These are phyloP conservation scores for Sebastes baramenuke DNA, from an alignment of 2,797 vertebrate species.

Conservation along the genomic window DNA sequence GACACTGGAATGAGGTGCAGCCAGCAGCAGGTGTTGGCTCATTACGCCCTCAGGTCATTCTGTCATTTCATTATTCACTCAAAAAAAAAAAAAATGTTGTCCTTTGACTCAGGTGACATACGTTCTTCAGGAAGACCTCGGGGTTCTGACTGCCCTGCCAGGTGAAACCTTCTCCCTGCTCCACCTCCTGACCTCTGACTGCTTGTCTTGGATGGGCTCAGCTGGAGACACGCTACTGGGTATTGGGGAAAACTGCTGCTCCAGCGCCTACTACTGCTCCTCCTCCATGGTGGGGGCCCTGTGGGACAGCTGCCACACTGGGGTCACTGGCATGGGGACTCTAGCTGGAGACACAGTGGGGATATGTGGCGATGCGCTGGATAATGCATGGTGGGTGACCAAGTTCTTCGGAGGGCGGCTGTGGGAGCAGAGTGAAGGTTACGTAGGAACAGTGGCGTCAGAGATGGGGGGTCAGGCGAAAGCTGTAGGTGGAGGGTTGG, in stretches of 20 bases:
- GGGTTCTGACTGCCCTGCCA: conserved; percentile 74
- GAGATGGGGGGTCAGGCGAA: conserved; percentile 78
- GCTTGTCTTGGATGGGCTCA: conserved; percentile 62
- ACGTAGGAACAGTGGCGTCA: conserved; percentile 65
- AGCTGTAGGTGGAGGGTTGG: conserved; percentile 73
- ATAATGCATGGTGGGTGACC: conserved; percentile 72
- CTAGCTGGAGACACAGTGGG: conserved; percentile 73
- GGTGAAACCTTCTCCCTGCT: conserved; percentile 68
- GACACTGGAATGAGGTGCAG: conserved; percentile 42
- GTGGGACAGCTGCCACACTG: conserved; percentile 66
- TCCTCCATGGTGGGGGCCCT: conserved; percentile 72
- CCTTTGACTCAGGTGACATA: conserved; percentile 68
- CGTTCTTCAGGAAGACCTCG: conserved; percentile 78
- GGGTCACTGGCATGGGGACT: conserved; percentile 73
- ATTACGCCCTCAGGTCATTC: neutral
- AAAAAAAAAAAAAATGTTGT: neutral
- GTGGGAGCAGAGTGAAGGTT: conserved; percentile 72
- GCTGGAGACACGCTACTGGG: conserved; percentile 55
- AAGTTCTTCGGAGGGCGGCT: conserved; percentile 68
- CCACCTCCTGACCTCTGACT: conserved; percentile 75
- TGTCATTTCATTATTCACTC: neutral
- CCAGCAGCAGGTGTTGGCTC: neutral
- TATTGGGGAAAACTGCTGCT: conserved; percentile 52
- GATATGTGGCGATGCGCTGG: conserved; percentile 57
- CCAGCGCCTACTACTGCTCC: conserved; percentile 59